Conservation (phyloP, 2,888 invertebrate species). For the Chironomus riparius region DNA sequence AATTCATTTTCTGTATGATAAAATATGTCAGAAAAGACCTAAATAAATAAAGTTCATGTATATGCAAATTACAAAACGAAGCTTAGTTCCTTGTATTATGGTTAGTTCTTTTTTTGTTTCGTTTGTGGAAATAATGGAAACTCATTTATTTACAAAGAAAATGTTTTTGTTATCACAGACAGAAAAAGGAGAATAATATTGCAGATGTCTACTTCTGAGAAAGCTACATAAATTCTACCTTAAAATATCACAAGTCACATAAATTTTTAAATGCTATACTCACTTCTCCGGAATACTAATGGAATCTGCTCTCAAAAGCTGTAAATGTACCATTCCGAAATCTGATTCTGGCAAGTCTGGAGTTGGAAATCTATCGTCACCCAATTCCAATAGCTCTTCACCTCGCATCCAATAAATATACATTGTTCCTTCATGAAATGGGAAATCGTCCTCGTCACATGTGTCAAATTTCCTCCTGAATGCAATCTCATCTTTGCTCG, state of each 20-base stretch:
- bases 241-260: too few relatives aligned
- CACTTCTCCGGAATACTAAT: constrained; percentile 42
- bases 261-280: constrained; percentile 18
- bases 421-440: constrained; percentile 62
- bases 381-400: constrained; percentile 52
- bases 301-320: constrained; percentile 48
- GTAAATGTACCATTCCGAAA: constrained; percentile 69
- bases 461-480: constrained; percentile 76
- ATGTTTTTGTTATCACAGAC: too few relatives aligned
- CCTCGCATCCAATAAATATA: constrained; percentile 81
- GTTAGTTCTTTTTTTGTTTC: too few relatives aligned
- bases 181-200: too few relatives aligned
- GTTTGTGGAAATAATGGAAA: too few relatives aligned
- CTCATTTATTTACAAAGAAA: too few relatives aligned
- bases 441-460: constrained; percentile 52
- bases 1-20: not conserved
- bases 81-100: too few relatives aligned
- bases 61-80: too few relatives aligned
- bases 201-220: too few relatives aligned
- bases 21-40: not conserved
- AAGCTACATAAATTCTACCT: too few relatives aligned
- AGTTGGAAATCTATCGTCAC: constrained; percentile 39
- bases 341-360: constrained; percentile 44
- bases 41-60: too few relatives aligned
- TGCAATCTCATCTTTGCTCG: constrained; percentile 50